Conservation (phyloP, 2,113 vertebrate genomes). For the Pycnonotus jocosus region DNA sequence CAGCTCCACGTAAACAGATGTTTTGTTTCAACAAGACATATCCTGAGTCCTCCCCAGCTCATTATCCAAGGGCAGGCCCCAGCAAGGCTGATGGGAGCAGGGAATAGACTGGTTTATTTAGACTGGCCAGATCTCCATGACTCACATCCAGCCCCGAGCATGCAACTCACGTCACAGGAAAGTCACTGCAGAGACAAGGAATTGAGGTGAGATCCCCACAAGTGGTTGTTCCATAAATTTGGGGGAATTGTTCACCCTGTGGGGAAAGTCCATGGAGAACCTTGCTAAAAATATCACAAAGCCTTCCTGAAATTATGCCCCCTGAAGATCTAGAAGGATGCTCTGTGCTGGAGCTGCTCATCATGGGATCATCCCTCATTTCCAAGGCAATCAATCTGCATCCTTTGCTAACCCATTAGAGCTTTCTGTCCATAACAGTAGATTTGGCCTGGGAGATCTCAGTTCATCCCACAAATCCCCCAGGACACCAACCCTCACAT, state of each 20-base stretch:
- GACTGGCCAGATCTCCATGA: slow-evolving; percentile 29
- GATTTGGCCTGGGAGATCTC: background rate
- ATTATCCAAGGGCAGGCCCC: background rate
- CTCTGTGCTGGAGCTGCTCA: fast-evolving
- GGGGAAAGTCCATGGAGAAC: background rate
- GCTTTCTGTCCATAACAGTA: background rate
- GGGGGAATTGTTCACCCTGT: background rate
- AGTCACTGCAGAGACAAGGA: background rate
- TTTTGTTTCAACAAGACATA: background rate
- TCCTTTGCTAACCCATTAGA: background rate
- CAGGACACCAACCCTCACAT: background rate
- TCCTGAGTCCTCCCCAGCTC: background rate
- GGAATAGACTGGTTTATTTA: slow-evolving; percentile 32
- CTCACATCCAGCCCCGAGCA: background rate
- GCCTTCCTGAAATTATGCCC: fast-evolving
- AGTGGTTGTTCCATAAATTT: background rate
- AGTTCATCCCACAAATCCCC: background rate
- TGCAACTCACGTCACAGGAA: background rate
- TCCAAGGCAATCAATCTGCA: background rate
- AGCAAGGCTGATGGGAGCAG: background rate
- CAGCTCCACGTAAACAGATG: background rate
- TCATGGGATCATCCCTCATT: background rate
- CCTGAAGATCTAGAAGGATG: background rate
- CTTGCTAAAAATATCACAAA: background rate
- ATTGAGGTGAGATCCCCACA: background rate